Evolutionary conservation across 1,140 invertebrate genomes (phyloP), one percentile per base, ranked within the genome.

Genomic region (Sipha flava): DNA sequence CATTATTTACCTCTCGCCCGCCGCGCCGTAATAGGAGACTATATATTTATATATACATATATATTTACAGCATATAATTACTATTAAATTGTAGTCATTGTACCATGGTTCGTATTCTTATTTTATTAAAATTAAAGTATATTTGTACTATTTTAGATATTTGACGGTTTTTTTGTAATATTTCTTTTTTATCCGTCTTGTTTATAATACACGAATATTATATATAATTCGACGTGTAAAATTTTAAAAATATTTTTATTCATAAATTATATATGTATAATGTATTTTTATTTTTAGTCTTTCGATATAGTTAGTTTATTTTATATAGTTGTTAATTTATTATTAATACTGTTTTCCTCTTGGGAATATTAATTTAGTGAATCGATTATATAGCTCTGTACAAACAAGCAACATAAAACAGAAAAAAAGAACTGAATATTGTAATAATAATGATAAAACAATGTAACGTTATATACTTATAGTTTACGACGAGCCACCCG

Each of bases 371-470:
- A 29, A 62, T 34, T 29, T 62, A 54, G 52, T 54, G 52, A 26
- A 23, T 23, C 4, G 14, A 14, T 23, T 10, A 26, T 54, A 54
- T 54, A 54, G 52, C 26, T 54, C 21, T 54, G 26, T 23, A 54
- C 12, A 29, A 31, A 18, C 9, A 31, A 62, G 29, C 4, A 29
- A 7, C 7, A 59, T 57, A 4, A 31, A 59, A 18, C 7, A 3
- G n/a, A n/a, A 29, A 62, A 62, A 62, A 62, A 62, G 57, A 62
- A 62, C 57, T 62, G 57, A 62, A n/a, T 62, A 62, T 31, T 31
- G 57, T 62, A 62, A 62, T 49, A n/a, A 21, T 54, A 26, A 54
- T 23, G 14, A 54, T 26, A n/a, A n/a, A n/a, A n/a, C 14, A n/a
- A 54, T 54, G 12, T 54, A 54, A 26, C 23, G 12, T 54, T 26